Conservation (phyloP, 1,140 invertebrate species). For the Pachyrhynchus sulphureomaculatus region DNA sequence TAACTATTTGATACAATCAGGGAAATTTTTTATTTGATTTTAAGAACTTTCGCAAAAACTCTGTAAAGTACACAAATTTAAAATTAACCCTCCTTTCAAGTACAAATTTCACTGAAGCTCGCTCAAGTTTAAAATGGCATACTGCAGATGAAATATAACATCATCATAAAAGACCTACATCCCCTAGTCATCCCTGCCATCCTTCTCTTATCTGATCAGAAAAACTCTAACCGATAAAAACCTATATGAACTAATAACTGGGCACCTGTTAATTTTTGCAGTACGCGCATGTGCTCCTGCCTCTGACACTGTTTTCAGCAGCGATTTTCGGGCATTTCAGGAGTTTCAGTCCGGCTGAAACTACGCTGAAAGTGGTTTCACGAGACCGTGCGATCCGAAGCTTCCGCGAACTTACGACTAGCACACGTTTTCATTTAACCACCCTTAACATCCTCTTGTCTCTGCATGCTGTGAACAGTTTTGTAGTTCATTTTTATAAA, state of each 20-base stretch:
- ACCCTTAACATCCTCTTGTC: neutral
- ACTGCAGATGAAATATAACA: too few species aligned
- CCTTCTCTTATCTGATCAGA: too few species aligned
- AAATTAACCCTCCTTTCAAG: too few species aligned
- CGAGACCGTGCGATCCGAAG: slow-evolving; percentile 11
- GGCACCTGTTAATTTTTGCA: slow-evolving; percentile 35
- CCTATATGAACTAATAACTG: slow-evolving; percentile 28
- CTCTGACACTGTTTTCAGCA: slow-evolving; percentile 28
- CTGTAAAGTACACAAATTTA: too few species aligned
- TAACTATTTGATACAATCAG: too few species aligned
- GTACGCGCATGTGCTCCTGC: slow-evolving; percentile 30
- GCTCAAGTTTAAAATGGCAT: too few species aligned
- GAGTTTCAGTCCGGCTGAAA: slow-evolving; percentile 33
- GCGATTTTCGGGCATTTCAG: slow-evolving; percentile 32
- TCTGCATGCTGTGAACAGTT: neutral
- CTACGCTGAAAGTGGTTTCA: slow-evolving; percentile 18
- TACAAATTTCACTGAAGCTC: too few species aligned
- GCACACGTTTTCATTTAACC: neutral
- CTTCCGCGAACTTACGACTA: neutral
- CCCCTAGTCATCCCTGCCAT: too few species aligned
- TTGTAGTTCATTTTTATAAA: too few species aligned
- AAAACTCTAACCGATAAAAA: slow-evolving; percentile 9
- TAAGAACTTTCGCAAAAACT: too few species aligned
- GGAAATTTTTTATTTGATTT: too few species aligned
- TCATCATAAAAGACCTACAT: too few species aligned